Evolutionary conservation across 2,797 vertebrate genomes (phyloP).

Genomic region (Molothrus aeneus): DNA sequence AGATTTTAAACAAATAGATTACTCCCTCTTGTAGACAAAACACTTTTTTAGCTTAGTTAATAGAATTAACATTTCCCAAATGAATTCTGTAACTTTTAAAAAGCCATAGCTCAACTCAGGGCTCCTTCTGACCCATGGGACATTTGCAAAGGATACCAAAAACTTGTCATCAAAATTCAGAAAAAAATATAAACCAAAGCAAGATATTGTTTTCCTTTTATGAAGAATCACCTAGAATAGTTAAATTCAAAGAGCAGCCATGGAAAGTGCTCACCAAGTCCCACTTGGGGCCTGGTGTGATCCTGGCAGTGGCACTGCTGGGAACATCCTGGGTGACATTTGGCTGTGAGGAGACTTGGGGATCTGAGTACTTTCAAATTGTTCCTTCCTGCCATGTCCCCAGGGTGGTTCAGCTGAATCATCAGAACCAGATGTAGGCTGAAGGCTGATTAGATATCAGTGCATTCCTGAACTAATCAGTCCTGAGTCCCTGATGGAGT

Average conservation of each 20-base stretch:
- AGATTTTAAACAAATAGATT: not conserved
- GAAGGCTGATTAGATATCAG: not conserved
- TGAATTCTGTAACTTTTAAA: not conserved
- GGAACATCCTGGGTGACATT: not conserved
- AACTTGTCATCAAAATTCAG: not conserved
- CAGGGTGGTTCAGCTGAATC: not conserved
- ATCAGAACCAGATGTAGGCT: not conserved
- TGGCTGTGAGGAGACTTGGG: not conserved
- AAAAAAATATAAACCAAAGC: not conserved
- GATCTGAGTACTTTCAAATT: not conserved
- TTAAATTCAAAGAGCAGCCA: not conserved
- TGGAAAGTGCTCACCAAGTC: not conserved
- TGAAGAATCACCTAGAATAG: not conserved
- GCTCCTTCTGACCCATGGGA: not conserved
- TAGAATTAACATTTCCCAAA: not conserved
- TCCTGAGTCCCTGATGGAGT: not conserved
- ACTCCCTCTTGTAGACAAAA: not conserved
- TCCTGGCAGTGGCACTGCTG: not conserved
- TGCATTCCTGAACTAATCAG: not conserved
- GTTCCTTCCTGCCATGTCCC: not conserved
- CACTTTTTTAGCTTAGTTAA: not conserved
- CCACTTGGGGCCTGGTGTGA: fast-evolving
- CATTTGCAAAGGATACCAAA: not conserved
- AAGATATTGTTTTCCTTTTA: not conserved
- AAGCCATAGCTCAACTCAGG: not conserved